A percentile compares a stretch with the other conserved stretches of the same genome.
Conservation (phyloP, 2,888 invertebrate genomes). For the Eupeodes latifasciatus region DNA sequence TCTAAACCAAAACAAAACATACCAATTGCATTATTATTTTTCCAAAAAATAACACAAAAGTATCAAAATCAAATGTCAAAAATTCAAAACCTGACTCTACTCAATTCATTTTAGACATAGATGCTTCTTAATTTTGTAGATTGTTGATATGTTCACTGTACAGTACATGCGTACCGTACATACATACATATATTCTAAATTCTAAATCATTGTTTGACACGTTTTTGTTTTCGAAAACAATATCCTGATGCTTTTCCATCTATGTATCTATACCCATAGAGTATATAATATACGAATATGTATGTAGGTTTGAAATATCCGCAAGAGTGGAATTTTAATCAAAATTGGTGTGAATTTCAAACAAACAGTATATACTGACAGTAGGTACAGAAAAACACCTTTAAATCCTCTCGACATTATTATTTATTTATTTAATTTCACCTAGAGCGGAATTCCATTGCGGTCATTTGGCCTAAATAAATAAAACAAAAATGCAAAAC, state of each 20-base stretch:
- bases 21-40: background rate
- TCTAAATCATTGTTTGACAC: conserved; percentile 12
- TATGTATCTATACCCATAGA: background rate
- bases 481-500: conserved; percentile 37
- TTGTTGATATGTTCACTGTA: no score
- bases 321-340: conserved; percentile 20
- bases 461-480: conserved; percentile 64
- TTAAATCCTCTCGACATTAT: conserved; percentile 60
- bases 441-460: conserved; percentile 57
- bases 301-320: background rate
- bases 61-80: conserved; percentile 19
- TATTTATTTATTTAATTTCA: conserved; percentile 72
- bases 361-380: background rate
- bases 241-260: background rate
- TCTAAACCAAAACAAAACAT: background rate
- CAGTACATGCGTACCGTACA: no score
- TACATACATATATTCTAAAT: background rate
- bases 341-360: conserved; percentile 35
- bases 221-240: conserved; percentile 4
- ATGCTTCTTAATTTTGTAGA: no score
- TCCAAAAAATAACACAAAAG: background rate
- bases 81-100: background rate
- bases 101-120: background rate
- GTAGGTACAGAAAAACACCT: conserved; percentile 9
- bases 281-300: no score